Conservation (phyloP, 1,140 invertebrate species). For the Leptopilina boulardi region DNA sequence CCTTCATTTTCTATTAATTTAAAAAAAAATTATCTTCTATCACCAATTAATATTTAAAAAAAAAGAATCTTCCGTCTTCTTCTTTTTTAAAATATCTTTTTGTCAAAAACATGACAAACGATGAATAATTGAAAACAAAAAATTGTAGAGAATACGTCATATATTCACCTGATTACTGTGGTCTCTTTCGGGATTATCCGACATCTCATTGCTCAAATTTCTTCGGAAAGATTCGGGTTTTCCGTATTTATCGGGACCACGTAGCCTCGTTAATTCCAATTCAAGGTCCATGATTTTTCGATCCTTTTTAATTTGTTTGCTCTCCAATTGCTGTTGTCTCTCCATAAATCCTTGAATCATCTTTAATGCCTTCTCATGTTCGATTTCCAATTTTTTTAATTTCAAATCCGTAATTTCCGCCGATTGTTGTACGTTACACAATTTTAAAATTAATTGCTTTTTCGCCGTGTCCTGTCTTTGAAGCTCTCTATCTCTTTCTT, state of each 20-base stretch:
- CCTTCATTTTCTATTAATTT: no score
- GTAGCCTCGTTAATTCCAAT: constrained; percentile 64
- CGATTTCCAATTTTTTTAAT: constrained; percentile 63
- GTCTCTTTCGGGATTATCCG: constrained; percentile 64
- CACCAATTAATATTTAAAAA: no score
- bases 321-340: constrained; percentile 61
- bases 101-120: background rate
- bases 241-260: constrained; percentile 41
- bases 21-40: no score
- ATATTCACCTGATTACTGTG: constrained; percentile 66
- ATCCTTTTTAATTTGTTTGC: constrained; percentile 66
- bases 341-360: constrained; percentile 72
- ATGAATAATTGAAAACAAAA: background rate
- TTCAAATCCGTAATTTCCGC: constrained; percentile 57
- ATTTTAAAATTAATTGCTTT: constrained; percentile 67
- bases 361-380: constrained; percentile 67
- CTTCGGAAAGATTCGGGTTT: constrained; percentile 48
- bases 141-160: background rate
- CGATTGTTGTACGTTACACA: constrained; percentile 64
- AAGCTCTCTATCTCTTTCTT: constrained; percentile 64
- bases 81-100: background rate
- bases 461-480: constrained; percentile 62
- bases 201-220: constrained; percentile 54
- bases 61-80: background rate
- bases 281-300: constrained; percentile 60